Base-by-base conservation (phyloP, 2,888 invertebrate genomes). In the Griposia aprilina region DNA sequence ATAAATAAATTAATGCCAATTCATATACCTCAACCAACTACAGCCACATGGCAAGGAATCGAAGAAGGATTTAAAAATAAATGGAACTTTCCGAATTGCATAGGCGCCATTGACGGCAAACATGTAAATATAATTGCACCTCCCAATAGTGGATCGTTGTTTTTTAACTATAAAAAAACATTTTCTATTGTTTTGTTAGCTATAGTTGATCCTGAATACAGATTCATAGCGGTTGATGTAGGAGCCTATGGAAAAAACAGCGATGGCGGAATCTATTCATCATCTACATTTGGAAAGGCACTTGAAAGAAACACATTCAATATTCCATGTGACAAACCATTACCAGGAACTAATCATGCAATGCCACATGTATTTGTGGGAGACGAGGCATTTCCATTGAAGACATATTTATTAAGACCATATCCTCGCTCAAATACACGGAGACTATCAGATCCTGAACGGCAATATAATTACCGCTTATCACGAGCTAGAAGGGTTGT, bases 241-340 rank as follows among this genome's bases (percentile, higher is more conserved):
- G 92, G 93, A 48, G 84, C 84, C 68, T 88, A 87, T 82, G 91
- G 91, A 13, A 87, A 86, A 72, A 87, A 89, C 80, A 90, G 90
- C 87, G 92, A 93, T 83, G 90, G 90, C 20, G 90, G 89, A n/a
- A 81, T 81, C 55, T 72, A 67, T 52, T 70, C 74, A 50, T 73
- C 79, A 78, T 81, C 71, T 79, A 80, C 77, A 69, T 78, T 85
- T 69, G 80, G 80, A 60, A 74, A 80, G 41, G 74, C 72, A 71
- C 62, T 80, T 67, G 74, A 77, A 75, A 86, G 84, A 66, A 82
- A 79, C 48, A 74, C 67, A 62, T 70, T 87, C 17, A 77, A 85
- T 76, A 78, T 90, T 74, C 91, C 90, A 63, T 80, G 76, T 71
- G 83, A 86, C 74, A 81, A 80, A 74, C 55, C 74, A 68, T 80